These are phyloP conservation scores for Drosophila burlai DNA, from an alignment of 1,140 invertebrate species.

Conservation along the genomic window DNA sequence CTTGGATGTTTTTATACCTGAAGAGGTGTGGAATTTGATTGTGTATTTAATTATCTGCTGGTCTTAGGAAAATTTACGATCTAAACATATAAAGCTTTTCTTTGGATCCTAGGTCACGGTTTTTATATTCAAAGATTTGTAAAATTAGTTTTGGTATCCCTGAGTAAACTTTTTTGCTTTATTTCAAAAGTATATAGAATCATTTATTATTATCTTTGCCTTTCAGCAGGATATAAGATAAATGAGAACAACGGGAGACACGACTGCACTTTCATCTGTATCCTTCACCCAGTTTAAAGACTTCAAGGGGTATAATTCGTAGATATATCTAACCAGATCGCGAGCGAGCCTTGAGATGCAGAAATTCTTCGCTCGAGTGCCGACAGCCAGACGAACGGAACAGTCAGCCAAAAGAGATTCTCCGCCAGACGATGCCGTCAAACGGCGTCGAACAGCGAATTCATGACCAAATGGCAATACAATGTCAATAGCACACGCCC, in stretches of 20 bases:
- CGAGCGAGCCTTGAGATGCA: slow-evolving; percentile 24
- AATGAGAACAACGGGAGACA: slow-evolving; percentile 10
- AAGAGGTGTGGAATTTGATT: background rate
- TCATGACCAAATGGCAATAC: slow-evolving; percentile 58
- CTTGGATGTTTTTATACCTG: too few relatives aligned
- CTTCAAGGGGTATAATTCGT: slow-evolving; percentile 26
- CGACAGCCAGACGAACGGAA: slow-evolving; percentile 19
- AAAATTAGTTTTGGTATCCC: background rate
- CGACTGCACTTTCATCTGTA: slow-evolving; percentile 18
- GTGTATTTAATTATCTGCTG: too few relatives aligned
- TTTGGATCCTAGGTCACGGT: background rate
- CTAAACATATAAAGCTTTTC: background rate
- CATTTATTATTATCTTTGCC: background rate
- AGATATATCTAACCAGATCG: slow-evolving; percentile 10
- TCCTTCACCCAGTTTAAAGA: slow-evolving; percentile 38
- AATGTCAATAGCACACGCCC: slow-evolving; percentile 73
- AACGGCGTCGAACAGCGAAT: slow-evolving; percentile 17
- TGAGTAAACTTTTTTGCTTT: background rate
- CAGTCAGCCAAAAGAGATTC: slow-evolving; percentile 26
- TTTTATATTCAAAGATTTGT: background rate
- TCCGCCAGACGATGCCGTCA: slow-evolving; percentile 18
- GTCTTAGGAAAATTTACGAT: background rate
- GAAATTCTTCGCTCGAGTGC: slow-evolving; percentile 34
- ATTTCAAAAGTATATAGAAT: background rate
- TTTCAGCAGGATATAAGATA: background rate